Evolutionary conservation across 2,113 vertebrate species (phyloP).

Genomic region (Atrichornis clamosus): DNA sequence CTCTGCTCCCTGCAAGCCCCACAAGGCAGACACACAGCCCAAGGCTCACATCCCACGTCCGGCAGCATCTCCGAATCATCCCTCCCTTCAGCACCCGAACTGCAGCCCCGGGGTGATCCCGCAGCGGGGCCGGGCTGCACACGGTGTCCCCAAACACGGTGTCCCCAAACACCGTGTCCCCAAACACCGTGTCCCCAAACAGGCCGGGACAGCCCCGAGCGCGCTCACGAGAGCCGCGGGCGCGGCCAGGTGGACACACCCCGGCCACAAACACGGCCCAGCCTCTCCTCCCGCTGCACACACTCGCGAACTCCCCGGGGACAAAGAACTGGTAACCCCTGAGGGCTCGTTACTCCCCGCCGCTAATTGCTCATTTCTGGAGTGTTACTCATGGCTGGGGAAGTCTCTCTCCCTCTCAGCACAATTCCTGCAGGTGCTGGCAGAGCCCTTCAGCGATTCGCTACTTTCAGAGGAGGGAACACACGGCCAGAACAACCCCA

Average conservation of each 20-base stretch:
- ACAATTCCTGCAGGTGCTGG: neutral
- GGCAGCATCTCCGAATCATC: rapidly evolving
- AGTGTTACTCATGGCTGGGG: rapidly evolving
- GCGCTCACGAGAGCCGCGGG: neutral
- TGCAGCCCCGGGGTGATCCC: neutral
- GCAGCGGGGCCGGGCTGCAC: neutral
- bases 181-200: neutral
- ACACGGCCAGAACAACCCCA: neutral
- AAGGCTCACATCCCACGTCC: neutral
- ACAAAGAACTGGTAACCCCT: neutral
- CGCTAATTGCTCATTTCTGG: neutral
- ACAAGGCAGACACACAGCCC: neutral
- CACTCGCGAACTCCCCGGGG: neutral
- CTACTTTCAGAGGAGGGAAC: neutral
- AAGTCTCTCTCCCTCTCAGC: neutral
- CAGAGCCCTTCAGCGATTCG: neutral
- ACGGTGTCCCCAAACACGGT: neutral
- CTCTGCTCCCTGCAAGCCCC: neutral
- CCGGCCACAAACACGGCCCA: rapidly evolving
- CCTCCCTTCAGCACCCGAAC: neutral
- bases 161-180: neutral
- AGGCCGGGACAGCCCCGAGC: neutral
- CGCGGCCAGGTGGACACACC: neutral
- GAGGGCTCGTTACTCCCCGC: neutral
- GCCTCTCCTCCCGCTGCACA: neutral